Evolutionary conservation across 1,140 invertebrate species (phyloP).

Genomic region (Drosophila subobscura): DNA sequence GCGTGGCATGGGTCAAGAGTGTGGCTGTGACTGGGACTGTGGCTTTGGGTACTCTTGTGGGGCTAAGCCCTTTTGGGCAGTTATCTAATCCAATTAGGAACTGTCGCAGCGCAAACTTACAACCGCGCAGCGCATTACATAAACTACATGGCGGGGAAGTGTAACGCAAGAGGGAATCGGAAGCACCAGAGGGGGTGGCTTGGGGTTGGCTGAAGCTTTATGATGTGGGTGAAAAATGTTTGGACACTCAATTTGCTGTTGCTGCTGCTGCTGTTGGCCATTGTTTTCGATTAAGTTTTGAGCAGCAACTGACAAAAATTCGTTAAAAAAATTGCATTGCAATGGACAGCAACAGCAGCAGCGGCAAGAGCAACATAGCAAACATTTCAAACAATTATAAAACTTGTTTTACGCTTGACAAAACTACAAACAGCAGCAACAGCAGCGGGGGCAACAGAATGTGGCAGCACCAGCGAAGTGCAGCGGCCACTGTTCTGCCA

Average conservation of each 20-base stretch:
- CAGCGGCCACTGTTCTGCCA: conserved; percentile 68
- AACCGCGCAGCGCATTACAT: conserved; percentile 56
- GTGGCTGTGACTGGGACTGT: conserved; percentile 25
- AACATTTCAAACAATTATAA: conserved; percentile 82
- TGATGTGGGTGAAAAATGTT: too few species aligned
- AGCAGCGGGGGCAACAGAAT: not conserved
- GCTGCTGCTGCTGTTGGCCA: conserved; percentile 1
- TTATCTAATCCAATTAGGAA: conserved; percentile 80
- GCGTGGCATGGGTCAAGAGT: conserved; percentile 56
- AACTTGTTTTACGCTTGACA: conserved; percentile 80
- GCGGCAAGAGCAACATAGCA: conserved; percentile 37
- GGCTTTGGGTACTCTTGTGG: conserved; percentile 16
- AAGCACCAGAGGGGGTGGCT: not conserved
- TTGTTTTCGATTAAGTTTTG: conserved; percentile 77
- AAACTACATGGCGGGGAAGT: conserved; percentile 39
- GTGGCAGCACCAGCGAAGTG: conserved; percentile 51
- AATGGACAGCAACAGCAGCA: conserved; percentile 57
- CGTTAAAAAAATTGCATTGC: conserved; percentile 77
- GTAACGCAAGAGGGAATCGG: not conserved
- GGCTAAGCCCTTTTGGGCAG: conserved; percentile 71
- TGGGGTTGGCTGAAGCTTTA: conserved; percentile 2
- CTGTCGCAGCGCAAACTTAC: conserved; percentile 65
- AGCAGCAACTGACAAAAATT: conserved; percentile 79
- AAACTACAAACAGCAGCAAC: conserved; percentile 56
- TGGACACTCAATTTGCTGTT: conserved; percentile 43